These are phyloP conservation scores for Megaceryle maxima DNA, from an alignment of 2,113 vertebrate genomes.

Conservation along the genomic window DNA sequence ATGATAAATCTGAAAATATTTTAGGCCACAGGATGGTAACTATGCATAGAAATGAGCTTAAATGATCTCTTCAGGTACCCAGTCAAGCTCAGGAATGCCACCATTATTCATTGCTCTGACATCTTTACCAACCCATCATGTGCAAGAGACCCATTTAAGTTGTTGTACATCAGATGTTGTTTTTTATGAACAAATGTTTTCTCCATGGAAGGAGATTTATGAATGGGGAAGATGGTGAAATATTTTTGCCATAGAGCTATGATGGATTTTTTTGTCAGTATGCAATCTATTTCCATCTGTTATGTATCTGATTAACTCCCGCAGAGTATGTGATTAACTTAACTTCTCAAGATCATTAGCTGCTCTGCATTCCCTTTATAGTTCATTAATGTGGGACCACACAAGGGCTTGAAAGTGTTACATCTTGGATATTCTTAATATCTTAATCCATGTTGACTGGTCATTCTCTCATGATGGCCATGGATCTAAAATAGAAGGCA, in stretches of 20 bases:
- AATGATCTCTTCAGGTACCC: not conserved
- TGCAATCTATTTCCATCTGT: constrained; percentile 53
- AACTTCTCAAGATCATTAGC: constrained; percentile 37
- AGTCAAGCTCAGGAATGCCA: not conserved
- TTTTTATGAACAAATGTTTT: constrained; percentile 25
- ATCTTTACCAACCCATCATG: not conserved
- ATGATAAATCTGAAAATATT: not conserved
- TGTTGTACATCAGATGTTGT: not conserved
- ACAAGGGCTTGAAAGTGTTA: constrained; percentile 12
- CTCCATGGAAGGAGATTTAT: constrained; percentile 43
- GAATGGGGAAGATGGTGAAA: constrained; percentile 12
- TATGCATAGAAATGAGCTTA: constrained; percentile 13
- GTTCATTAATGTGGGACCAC: constrained; percentile 25
- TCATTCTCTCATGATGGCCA: not conserved
- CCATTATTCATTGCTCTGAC: not conserved
- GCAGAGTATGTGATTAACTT: constrained; percentile 29
- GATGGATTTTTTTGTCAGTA: constrained; percentile 1
- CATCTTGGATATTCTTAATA: not conserved
- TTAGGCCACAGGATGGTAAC: not conserved
- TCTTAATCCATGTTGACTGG: not conserved
- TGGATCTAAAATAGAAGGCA: not conserved
- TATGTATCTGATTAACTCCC: constrained; percentile 36
- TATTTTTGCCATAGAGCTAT: not conserved
- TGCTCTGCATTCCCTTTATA: constrained; percentile 23
- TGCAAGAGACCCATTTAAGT: not conserved